Conservation (phyloP, 1,140 invertebrate species). For the Globodera ellingtonae region DNA sequence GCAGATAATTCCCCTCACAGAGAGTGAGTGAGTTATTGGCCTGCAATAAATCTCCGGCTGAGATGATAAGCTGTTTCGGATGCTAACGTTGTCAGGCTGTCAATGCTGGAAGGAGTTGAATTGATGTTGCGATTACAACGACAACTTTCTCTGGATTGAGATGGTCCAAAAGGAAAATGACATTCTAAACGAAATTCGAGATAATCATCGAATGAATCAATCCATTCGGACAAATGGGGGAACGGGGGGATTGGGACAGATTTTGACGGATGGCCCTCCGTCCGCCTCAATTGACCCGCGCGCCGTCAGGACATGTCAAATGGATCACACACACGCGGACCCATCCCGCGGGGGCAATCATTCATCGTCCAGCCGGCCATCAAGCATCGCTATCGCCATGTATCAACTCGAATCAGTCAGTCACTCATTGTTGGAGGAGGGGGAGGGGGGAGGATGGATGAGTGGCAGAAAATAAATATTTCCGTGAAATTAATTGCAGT, state of each 20-base stretch:
- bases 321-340: not conserved
- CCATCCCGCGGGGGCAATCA: not conserved
- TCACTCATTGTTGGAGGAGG: not conserved
- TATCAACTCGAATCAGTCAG: slow-evolving; percentile 20
- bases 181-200: not conserved
- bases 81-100: not conserved
- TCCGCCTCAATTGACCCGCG: not conserved
- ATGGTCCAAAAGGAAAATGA: no score
- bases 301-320: slow-evolving; percentile 9
- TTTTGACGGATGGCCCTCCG: slow-evolving; percentile 5
- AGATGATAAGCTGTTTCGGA: not conserved
- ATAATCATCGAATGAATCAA: not conserved
- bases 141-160: no score
- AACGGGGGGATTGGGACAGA: not conserved
- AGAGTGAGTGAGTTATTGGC: slow-evolving; percentile 4
- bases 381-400: slow-evolving; percentile 14
- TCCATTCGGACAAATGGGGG: not conserved
- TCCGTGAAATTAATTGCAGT: slow-evolving; percentile 37
- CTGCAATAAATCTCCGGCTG: slow-evolving; percentile 12
- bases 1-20: not conserved
- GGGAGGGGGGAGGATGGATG: not conserved
- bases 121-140: not conserved
- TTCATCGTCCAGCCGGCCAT: slow-evolving; percentile 13
- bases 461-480: slow-evolving; percentile 24
- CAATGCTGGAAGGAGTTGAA: no score